Percentiles rank a stretch among this genome's conserved stretches.
Evolutionary conservation across 2,888 invertebrate species (phyloP).

Genomic region (Agrochola litura): DNA sequence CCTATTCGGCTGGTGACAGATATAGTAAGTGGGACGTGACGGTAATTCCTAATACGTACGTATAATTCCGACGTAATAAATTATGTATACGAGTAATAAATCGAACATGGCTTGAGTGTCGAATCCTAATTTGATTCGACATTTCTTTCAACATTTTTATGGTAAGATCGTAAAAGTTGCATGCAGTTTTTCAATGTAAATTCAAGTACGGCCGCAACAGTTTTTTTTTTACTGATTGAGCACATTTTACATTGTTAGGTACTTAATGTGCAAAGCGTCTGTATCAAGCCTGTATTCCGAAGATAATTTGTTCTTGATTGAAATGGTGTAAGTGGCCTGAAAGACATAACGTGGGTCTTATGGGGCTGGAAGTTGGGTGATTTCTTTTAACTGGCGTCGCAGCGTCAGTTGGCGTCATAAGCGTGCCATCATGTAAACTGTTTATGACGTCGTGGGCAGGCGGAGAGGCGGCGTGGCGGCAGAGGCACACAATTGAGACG

Average conservation of each 20-base stretch:
- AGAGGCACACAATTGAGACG: slow-evolving; percentile 73
- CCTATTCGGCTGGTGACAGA: slow-evolving; percentile 73
- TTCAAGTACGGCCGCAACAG: slow-evolving; percentile 5
- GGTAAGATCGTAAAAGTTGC: slow-evolving; percentile 38
- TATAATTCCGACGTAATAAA: slow-evolving; percentile 75
- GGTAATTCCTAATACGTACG: slow-evolving; percentile 76
- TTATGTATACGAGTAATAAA: slow-evolving; percentile 80
- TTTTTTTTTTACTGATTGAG: not conserved
- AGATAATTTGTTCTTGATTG: slow-evolving; percentile 24
- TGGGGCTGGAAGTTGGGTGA: slow-evolving; percentile 33
- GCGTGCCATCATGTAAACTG: slow-evolving; percentile 72
- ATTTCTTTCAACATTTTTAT: slow-evolving; percentile 55
- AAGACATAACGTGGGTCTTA: slow-evolving; percentile 29
- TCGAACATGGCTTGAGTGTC: slow-evolving; percentile 74
- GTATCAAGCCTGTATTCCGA: slow-evolving; percentile 5
- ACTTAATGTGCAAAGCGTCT: not conserved
- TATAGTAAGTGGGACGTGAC: slow-evolving; percentile 77
- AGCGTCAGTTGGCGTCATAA: slow-evolving; percentile 71
- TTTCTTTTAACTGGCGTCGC: slow-evolving; percentile 50
- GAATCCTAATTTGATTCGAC: slow-evolving; percentile 72
- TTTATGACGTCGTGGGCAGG: slow-evolving; percentile 71
- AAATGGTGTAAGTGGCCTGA: slow-evolving; percentile 18
- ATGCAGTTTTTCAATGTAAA: slow-evolving; percentile 30
- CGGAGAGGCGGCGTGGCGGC: slow-evolving; percentile 43
- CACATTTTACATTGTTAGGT: not conserved